These are phyloP conservation scores for Ochropacha duplaris DNA, from an alignment of 2,888 invertebrate genomes.

Conservation along the genomic window DNA sequence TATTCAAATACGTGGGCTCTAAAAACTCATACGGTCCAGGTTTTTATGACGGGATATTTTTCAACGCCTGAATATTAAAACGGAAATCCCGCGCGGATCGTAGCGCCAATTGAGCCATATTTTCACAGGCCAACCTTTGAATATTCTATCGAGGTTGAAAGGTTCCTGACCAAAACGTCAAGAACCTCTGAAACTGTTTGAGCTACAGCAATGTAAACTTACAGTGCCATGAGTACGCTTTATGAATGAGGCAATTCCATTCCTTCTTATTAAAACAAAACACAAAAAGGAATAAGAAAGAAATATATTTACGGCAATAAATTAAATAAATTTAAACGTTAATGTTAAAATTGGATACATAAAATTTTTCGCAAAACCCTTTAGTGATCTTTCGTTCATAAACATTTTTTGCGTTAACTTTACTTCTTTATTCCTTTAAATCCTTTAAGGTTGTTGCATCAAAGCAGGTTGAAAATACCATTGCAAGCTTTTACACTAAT, in stretches of 20 bases:
- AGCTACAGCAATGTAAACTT: slow-evolving; percentile 42
- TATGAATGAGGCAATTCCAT: background rate
- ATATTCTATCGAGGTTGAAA: slow-evolving; percentile 74
- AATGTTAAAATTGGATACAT: too few relatives aligned
- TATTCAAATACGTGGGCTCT: slow-evolving; percentile 71
- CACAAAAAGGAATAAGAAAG: background rate
- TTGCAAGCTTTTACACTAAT: slow-evolving; percentile 2
- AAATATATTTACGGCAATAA: too few relatives aligned
- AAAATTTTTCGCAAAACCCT: too few relatives aligned
- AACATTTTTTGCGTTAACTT: background rate
- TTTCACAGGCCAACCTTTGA: slow-evolving; percentile 70
- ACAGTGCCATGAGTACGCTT: slow-evolving; percentile 34
- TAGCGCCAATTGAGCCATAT: slow-evolving; percentile 71
- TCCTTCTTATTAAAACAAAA: background rate
- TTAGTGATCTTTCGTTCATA: too few relatives aligned
- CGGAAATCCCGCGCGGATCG: slow-evolving; percentile 65
- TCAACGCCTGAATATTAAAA: slow-evolving; percentile 77
- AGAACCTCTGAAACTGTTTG: slow-evolving; percentile 57
- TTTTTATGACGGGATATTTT: slow-evolving; percentile 76
- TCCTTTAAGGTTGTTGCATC: background rate
- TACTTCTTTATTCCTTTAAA: background rate
- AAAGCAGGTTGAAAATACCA: background rate
- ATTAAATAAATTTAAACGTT: too few relatives aligned
- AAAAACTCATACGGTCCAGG: slow-evolving; percentile 72
- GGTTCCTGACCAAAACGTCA: slow-evolving; percentile 53